These are phyloP conservation scores for Hepsetus odoe DNA, from an alignment of 2,113 vertebrate species.

Conservation along the genomic window DNA sequence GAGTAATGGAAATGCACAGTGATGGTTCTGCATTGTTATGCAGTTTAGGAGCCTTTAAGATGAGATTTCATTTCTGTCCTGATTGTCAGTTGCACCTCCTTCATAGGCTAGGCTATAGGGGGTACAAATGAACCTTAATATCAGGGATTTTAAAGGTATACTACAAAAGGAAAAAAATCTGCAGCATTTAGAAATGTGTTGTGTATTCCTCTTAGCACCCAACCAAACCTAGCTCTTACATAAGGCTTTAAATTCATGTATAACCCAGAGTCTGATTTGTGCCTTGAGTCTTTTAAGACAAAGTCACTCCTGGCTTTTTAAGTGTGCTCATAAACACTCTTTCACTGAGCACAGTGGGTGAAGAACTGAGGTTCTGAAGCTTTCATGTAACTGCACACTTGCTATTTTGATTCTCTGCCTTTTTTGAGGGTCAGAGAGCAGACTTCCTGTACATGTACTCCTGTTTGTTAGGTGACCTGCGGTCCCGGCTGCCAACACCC, in stretches of 20 bases:
- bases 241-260: neutral
- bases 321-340: neutral
- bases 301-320: conserved; percentile 31
- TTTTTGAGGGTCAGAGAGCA: conserved; percentile 79
- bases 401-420: neutral
- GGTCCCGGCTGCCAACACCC: conserved; percentile 80
- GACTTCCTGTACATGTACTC: conserved; percentile 91
- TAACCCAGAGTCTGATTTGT: conserved; percentile 6
- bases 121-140: conserved; percentile 1
- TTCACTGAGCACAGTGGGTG: conserved; percentile 12
- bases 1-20: conserved; percentile 31
- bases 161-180: neutral
- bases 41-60: neutral
- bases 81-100: conserved; percentile 37
- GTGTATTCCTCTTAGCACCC: neutral
- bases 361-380: conserved; percentile 26
- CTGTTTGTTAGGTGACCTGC: conserved; percentile 86
- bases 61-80: conserved; percentile 6
- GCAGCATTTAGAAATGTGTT: neutral
- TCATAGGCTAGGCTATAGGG: neutral
- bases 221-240: conserved; percentile 38
- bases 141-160: neutral
- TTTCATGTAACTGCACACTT: neutral
- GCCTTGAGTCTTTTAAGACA: conserved; percentile 25
- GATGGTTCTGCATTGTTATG: conserved; percentile 26